These are phyloP conservation scores for Temnothorax nylanderi DNA, from an alignment of 1,140 invertebrate species.

Conservation along the genomic window DNA sequence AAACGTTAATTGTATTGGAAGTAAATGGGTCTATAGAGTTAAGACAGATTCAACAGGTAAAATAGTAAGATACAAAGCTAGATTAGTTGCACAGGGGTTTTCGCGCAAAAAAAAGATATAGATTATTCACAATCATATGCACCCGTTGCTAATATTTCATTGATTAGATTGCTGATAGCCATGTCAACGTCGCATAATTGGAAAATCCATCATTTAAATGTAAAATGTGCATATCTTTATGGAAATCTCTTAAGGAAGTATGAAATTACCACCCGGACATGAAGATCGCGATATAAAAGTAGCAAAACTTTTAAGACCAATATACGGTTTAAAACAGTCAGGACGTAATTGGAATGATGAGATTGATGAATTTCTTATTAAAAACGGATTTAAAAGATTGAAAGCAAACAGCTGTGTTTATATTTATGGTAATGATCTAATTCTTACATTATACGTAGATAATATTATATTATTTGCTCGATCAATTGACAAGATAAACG, in stretches of 20 bases:
- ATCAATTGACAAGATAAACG: too few species aligned
- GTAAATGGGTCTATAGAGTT: slow-evolving; percentile 44
- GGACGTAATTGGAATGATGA: slow-evolving; percentile 19
- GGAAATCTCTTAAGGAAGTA: slow-evolving; percentile 19
- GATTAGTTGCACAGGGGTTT: slow-evolving; percentile 40
- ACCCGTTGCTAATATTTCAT: slow-evolving; percentile 38
- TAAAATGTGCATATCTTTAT: slow-evolving; percentile 49
- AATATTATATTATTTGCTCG: too few species aligned
- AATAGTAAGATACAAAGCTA: slow-evolving; percentile 23
- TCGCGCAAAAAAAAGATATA: slow-evolving; percentile 29
- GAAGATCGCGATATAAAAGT: not conserved
- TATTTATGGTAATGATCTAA: too few species aligned
- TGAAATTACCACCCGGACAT: slow-evolving; percentile 26
- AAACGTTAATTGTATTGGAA: slow-evolving; percentile 11
- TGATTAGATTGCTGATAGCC: slow-evolving; percentile 27
- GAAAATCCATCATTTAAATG: slow-evolving; percentile 23
- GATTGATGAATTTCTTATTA: slow-evolving; percentile 4
- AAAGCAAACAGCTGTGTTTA: too few species aligned
- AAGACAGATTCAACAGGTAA: slow-evolving; percentile 27
- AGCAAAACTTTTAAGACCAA: slow-evolving; percentile 11
- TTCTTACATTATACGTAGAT: too few species aligned
- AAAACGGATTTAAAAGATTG: slow-evolving; percentile 11
- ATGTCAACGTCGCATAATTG: slow-evolving; percentile 2
- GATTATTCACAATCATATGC: slow-evolving; percentile 50
- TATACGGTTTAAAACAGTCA: slow-evolving; percentile 41